Evolutionary conservation across 2,888 invertebrate genomes (phyloP).

Genomic region (Ditula angustiorana): DNA sequence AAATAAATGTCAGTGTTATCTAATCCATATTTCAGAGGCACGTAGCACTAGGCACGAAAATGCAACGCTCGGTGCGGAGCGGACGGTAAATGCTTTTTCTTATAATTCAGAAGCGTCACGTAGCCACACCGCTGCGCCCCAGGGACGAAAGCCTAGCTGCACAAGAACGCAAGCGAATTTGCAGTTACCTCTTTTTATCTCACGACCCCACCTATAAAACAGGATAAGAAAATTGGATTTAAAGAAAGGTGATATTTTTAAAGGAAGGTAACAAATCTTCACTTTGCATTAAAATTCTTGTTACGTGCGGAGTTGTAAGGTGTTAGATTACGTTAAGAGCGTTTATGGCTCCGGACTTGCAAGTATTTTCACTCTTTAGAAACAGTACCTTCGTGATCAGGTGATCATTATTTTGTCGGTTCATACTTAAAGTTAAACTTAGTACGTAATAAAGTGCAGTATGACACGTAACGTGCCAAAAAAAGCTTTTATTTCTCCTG

Average conservation of each 20-base stretch:
- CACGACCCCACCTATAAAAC: conserved; percentile 71
- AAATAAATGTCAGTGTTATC: conserved; percentile 46
- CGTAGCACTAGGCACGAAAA: conserved; percentile 70
- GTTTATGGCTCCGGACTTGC: conserved; percentile 6
- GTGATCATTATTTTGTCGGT: neutral
- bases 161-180: conserved; percentile 79
- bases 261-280: conserved; percentile 43
- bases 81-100: conserved; percentile 83
- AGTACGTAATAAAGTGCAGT: neutral
- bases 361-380: neutral
- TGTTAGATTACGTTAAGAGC: conserved; percentile 4
- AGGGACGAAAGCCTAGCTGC: conserved; percentile 66
- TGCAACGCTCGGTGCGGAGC: conserved; percentile 61
- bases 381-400: neutral
- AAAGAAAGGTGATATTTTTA: conserved; percentile 55
- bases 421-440: neutral
- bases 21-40: conserved; percentile 65
- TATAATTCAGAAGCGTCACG: conserved; percentile 84
- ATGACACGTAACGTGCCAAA: conserved; percentile 24
- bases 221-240: conserved; percentile 75
- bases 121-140: conserved; percentile 69
- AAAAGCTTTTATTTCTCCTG: conserved; percentile 49
- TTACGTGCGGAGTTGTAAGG: conserved; percentile 24
- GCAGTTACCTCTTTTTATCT: conserved; percentile 81
- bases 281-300: conserved; percentile 33